Conservation (phyloP, 2,888 invertebrate genomes). For the Netelia melanura region DNA sequence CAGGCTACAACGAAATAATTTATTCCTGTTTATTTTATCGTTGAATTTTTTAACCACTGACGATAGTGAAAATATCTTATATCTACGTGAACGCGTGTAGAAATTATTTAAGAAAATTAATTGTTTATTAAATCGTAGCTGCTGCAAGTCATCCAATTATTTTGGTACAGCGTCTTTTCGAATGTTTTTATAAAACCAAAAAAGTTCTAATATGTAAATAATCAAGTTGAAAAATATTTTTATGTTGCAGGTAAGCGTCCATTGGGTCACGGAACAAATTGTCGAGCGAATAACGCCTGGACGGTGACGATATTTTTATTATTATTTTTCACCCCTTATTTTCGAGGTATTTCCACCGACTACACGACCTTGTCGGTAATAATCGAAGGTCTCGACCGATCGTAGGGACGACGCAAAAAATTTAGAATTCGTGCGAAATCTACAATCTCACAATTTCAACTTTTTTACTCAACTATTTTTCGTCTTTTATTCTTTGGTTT, state of each 20-base stretch:
- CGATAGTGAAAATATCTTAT: neutral
- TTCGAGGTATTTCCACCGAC: conserved; percentile 54
- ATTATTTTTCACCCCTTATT: conserved; percentile 6
- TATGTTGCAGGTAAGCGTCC: conserved; percentile 63
- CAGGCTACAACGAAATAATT: neutral
- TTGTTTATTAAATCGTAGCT: too few relatives aligned
- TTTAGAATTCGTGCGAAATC: neutral
- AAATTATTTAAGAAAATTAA: too few relatives aligned
- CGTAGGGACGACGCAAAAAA: neutral
- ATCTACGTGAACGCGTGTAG: too few relatives aligned
- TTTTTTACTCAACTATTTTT: conserved; percentile 5
- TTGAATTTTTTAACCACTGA: neutral
- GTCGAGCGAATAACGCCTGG: conserved; percentile 14
- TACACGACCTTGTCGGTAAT: conserved; percentile 22
- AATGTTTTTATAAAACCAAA: neutral
- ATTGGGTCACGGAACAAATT: neutral
- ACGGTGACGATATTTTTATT: conserved; percentile 2
- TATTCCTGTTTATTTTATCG: neutral
- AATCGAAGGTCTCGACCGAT: conserved; percentile 1
- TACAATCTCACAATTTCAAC: neutral
- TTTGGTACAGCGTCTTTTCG: too few relatives aligned
- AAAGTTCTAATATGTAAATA: neutral
- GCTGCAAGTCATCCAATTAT: too few relatives aligned
- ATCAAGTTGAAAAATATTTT: conserved; percentile 30
- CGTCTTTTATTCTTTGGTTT: conserved; percentile 9